phyloP scores from a whole-genome alignment of 1,140 invertebrate genomes.

The Pseudachorutes palmiensis region DNA sequence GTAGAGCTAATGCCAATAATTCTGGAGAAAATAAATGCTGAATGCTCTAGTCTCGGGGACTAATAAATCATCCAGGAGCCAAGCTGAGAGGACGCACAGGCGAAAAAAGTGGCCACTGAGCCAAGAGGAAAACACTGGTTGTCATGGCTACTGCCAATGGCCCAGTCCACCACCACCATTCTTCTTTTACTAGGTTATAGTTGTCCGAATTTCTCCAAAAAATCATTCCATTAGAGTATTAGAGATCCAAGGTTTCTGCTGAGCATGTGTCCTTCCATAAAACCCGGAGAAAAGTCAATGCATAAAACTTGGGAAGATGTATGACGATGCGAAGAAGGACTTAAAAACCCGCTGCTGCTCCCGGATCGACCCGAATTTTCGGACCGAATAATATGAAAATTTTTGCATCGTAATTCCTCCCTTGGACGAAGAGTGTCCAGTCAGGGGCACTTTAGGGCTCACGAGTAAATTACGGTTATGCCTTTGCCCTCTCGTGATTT shows the following conservation, averaged over 20 bases:
- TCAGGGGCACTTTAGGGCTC: neutral
- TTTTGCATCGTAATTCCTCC: neutral
- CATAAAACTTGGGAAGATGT: neutral
- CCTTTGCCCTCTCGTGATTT: conserved; percentile 1
- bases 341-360: neutral
- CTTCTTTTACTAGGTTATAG: neutral
- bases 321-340: neutral
- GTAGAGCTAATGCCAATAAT: conserved; percentile 1
- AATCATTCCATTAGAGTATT: conserved; percentile 11
- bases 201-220: neutral
- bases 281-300: neutral
- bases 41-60: conserved; percentile 1
- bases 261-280: conserved; percentile 8
- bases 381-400: neutral
- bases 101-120: too few relatives aligned
- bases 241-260: neutral
- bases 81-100: neutral
- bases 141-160: neutral
- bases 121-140: too few relatives aligned
- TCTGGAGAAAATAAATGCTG: neutral
- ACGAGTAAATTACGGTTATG: neutral
- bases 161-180: neutral
- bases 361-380: neutral
- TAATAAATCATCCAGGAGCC: conserved; percentile 1
- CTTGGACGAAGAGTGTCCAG: neutral